Base-by-base conservation (phyloP, 2,888 invertebrate species). In the Drosophila ezoana region DNA sequence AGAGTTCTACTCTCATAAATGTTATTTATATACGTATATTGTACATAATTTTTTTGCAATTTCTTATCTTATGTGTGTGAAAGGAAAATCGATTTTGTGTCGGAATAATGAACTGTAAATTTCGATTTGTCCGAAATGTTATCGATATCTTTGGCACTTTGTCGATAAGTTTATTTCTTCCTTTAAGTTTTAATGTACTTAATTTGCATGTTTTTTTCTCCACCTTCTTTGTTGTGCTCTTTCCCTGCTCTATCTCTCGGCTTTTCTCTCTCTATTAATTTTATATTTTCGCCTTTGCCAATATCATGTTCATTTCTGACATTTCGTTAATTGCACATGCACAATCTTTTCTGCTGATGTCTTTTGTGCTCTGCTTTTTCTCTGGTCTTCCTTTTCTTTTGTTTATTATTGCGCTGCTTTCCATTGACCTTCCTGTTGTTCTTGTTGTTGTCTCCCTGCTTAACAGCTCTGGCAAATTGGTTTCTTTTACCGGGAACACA, bases 381-480 rank as follows among this genome's bases (percentile, higher is more conserved):
- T 8, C 28, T 35, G 14, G 28, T 20, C n/a, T 33, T 11, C 33
- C 23, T 6, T 28, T 33, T 47, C 23, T 9, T 47, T 56, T 64
- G 23, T 53, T 41, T 59, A 35, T 57, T 51, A 56, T 37, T 23
- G 41, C 37, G 23, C 51, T 45, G 52, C 57, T 62, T 38, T 64
- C 40, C 75, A 41, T 78, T 81, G 74, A 74, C 65, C 78, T 59
- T 68, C 32, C 45, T 65, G 56, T 35, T 59, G 35, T 43, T 67
- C 32, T 9, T 16, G 20, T 20, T 58, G 49, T 48, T 62, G 66
- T 52, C 77, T 54, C 43, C 43, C 53, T 88, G 86, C 76, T 86
- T 68, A 84, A 87, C 79, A 75, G 79, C 67, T 69, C 70, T 58
- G 61, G 87, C 73, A 89, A 84, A 84, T 84, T 84, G 89, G 87